Evolutionary conservation across 1,140 invertebrate genomes (phyloP), one percentile per base, ranked within the genome.

Genomic region (Heterodera schachtii): DNA sequence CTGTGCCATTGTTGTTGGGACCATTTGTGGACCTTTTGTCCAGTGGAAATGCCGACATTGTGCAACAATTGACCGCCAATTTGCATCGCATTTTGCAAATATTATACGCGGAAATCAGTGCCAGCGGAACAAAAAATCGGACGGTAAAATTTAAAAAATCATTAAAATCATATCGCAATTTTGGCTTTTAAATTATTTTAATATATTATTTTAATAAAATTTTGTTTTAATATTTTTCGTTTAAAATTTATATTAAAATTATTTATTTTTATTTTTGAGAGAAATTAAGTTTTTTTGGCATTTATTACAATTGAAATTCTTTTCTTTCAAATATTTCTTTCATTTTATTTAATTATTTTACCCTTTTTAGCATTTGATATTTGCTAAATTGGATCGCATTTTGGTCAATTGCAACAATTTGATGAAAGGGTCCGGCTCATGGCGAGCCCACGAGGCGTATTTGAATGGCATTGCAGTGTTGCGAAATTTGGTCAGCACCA

Each of bases 11-110:
- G 31, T 73, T 88, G 13, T 79, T 89, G 57, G 79, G 73, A 52
- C 84, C 88, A 19, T 89, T 89, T 81, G 83, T 90, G 49, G 88
- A 89, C 60, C 83, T 89, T 21, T 84, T 89, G 79, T 87, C 85
- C 19, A 78, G 41, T 46, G 88, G 88, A 57, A 77, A 81, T 73
- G 82, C 79, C 4, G 87, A 89, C 64, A 87, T 89, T 67, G 81
- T 89, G 52, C 86, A 89, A 69, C 83, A 88, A 75, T 74, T 88
- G 13, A 86, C 85, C 16, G 76, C 76, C 16, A 86, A 85, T 84
- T 77, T 88, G 31, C 75, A 88, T 16, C 83, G 80, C 52, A 85
- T 79, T 83, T 66, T 88, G 13, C 86, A 86, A 1, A 66, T 73
- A n/a, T 49, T 88, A 5, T 88, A 88, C 81, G 57, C 74, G 52